phyloP scores from a whole-genome alignment of 2,113 vertebrate species.

The Vireo altiloquus region DNA sequence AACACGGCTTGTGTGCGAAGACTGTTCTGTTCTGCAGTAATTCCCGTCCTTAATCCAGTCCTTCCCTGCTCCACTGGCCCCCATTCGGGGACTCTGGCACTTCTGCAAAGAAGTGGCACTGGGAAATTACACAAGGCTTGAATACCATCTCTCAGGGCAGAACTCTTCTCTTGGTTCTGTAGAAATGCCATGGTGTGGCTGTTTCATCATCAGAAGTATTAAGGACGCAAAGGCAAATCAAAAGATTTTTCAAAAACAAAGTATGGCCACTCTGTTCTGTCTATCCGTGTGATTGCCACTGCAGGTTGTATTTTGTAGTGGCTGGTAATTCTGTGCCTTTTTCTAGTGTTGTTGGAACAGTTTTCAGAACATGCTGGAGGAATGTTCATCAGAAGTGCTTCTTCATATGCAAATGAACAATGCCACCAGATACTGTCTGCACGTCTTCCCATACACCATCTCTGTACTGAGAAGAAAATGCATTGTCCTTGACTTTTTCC shows the following conservation, averaged over 20 bases:
- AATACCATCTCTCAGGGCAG: neutral
- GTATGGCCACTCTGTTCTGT: neutral
- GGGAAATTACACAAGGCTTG: neutral
- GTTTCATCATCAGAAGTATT: neutral
- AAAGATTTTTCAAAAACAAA: neutral
- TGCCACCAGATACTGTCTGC: neutral
- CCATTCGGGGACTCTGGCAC: neutral
- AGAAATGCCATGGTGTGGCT: neutral
- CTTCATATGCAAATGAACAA: neutral
- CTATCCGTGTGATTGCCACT: neutral
- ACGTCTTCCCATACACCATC: neutral
- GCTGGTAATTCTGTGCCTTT: neutral
- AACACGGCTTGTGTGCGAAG: neutral
- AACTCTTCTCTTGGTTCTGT: neutral
- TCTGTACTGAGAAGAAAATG: neutral
- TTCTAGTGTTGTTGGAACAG: neutral
- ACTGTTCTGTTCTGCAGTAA: conserved; percentile 24
- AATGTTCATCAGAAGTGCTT: neutral
- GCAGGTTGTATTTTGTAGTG: neutral
- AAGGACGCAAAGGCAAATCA: neutral
- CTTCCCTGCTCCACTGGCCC: neutral
- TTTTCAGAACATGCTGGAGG: neutral
- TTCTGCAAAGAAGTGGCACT: neutral
- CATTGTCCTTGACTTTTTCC: conserved; percentile 52
- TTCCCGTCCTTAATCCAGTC: conserved; percentile 2